Conservation (phyloP, 2,113 vertebrate genomes). For the Odontesthes bonariensis region DNA sequence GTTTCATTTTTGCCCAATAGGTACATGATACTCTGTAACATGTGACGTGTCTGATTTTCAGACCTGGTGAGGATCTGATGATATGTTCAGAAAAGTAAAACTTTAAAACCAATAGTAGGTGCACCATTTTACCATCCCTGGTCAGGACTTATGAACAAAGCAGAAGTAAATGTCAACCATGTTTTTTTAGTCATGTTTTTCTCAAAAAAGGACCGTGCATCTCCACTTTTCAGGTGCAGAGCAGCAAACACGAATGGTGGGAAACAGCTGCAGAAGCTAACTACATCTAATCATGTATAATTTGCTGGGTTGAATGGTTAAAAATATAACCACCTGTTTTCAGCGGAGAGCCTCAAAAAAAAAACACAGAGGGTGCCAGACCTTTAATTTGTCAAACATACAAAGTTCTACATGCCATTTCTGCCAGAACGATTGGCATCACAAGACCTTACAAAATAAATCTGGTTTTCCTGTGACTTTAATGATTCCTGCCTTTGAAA, state of each 20-base stretch:
- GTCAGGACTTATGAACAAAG: no score
- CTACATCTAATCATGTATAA: not conserved
- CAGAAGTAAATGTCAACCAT: no score
- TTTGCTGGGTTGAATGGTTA: not conserved
- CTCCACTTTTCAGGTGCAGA: conserved; percentile 1
- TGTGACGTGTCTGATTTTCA: no score
- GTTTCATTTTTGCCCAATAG: no score
- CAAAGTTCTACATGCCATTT: not conserved
- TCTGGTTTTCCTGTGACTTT: not conserved
- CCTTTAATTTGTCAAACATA: not conserved
- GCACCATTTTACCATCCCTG: no score
- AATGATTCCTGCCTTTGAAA: conserved; percentile 1
- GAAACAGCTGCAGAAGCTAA: not conserved
- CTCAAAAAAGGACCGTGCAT: not conserved
- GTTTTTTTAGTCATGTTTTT: not conserved
- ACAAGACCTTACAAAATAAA: not conserved
- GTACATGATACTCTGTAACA: no score
- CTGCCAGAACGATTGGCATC: not conserved
- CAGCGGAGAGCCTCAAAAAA: not conserved
- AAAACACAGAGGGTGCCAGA: not conserved
- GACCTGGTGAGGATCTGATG: no score
- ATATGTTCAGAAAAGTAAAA: no score
- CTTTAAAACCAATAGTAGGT: no score
- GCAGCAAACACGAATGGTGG: not conserved
- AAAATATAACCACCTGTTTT: not conserved